Base-by-base conservation (phyloP, 2,797 vertebrate species). In the Ptychobarbus kaznakovi region DNA sequence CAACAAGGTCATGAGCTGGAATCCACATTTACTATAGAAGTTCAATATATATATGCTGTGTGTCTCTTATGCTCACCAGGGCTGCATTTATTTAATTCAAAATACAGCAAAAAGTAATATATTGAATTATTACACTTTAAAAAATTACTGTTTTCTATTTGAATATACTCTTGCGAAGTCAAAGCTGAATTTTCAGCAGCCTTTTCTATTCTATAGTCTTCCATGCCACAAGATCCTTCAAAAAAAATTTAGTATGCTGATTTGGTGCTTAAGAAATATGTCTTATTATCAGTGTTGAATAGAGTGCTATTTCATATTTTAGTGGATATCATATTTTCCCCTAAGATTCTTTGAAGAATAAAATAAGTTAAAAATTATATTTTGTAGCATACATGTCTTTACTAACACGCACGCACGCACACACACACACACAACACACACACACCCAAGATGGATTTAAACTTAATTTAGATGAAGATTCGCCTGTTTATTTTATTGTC, bases 1-100 rank as follows among this genome's bases (percentile, higher is more conserved):
- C 51, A 86, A 86, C 61, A 85, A 78, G 75, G 61, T 77, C 69
- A 86, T 46, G 32, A 46, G 49, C 72, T 58, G 11, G 11, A 79
- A 80, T 22, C 8, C 13, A 73, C 0, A 3, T 70, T 44, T n/a
- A n/a, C 40, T 70, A 15, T n/a, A n/a, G 2, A 13, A 42, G 38
- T 6, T 42, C 20, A 40, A 42, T 42, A n/a, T 28, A n/a, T 28
- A 25, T 25, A 4, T 7, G 13, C 5, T 44, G 35, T 22, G 20
- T 69, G 4, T 25, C 58, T 22, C 20, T 25, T 25, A 12, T 25
- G 58, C n/a, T 25, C 25, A 28, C n/a, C 25, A 32, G 16, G 13
- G 61, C 25, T 32, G 61, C 25, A 65, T 15, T 65, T 65, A 6
- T 58, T 58, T 4, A 58, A n/a, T 58, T 6, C 28, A 63, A 63